Conservation (phyloP, 2,113 vertebrate species). For the Platichthys flesus region DNA sequence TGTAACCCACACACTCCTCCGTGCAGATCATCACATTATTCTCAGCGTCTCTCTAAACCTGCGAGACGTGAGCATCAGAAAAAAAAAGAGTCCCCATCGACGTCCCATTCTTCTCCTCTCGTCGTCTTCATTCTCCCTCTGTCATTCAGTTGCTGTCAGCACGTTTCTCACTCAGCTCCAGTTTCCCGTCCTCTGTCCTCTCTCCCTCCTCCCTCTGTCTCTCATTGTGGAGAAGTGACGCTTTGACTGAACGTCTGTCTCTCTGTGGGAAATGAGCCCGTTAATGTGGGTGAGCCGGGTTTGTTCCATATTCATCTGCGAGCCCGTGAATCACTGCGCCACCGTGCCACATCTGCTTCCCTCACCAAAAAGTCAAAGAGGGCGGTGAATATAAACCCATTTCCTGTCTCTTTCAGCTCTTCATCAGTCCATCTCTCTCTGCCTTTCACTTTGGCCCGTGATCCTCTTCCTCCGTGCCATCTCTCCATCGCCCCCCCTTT, state of each 20-base stretch:
- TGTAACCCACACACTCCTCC: constrained; percentile 35
- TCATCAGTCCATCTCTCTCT: constrained; percentile 65
- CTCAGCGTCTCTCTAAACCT: constrained; percentile 28
- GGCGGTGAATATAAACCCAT: constrained; percentile 66
- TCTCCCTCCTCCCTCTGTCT: constrained; percentile 1
- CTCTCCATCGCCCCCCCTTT: constrained; percentile 37
- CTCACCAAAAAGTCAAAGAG: constrained; percentile 66
- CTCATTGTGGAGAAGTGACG: constrained; percentile 50
- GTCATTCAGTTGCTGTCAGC: constrained; percentile 22
- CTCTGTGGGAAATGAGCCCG: constrained; percentile 69
- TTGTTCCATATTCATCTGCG: constrained; percentile 76
- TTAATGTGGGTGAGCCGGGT: constrained; percentile 72
- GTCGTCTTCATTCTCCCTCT: constrained; percentile 24
- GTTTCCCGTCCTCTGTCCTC: not conserved
- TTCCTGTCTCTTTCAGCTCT: constrained; percentile 69
- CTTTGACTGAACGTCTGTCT: constrained; percentile 64
- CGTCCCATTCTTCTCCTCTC: constrained; percentile 12
- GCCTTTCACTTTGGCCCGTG: constrained; percentile 18
- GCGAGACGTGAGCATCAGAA: constrained; percentile 11
- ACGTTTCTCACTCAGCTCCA: constrained; percentile 26
- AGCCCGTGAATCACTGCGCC: constrained; percentile 57
- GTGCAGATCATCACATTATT: constrained; percentile 45
- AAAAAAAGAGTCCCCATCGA: constrained; percentile 35
- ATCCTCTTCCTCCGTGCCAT: constrained; percentile 23
- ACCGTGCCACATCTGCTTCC: constrained; percentile 59